Percentiles rank a stretch among this genome's conserved stretches.
These are phyloP conservation scores for Toxonevra muliebris DNA, from an alignment of 2,888 invertebrate species.

Conservation along the genomic window DNA sequence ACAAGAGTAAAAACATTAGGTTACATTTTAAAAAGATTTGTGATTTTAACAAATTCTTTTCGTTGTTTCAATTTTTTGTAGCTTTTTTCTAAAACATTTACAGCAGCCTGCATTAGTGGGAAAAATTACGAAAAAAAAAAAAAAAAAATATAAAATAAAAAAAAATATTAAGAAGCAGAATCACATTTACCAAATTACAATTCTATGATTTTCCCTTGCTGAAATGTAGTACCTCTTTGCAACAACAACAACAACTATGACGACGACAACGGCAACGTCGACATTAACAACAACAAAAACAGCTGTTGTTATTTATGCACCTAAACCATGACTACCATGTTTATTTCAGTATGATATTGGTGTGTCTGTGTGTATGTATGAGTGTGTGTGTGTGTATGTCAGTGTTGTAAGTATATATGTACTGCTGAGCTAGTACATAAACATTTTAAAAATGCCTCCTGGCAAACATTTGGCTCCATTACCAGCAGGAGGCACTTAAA, in stretches of 20 bases:
- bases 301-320: conserved; percentile 8
- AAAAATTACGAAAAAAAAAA: no score
- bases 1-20: no score
- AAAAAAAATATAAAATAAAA: background rate
- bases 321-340: conserved; percentile 2
- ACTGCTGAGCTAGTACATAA: background rate
- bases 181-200: conserved; percentile 29
- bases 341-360: background rate
- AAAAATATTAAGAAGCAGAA: conserved; percentile 11
- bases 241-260: no score
- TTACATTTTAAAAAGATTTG: no score
- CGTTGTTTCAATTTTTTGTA: no score
- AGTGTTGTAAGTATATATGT: conserved; percentile 1
- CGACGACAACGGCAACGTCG: no score
- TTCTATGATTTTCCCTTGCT: conserved; percentile 18
- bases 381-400: background rate
- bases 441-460: conserved; percentile 10
- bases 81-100: no score
- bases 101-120: no score
- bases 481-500: conserved; percentile 14
- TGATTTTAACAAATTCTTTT: no score
- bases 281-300: no score
- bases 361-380: no score
- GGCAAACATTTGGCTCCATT: conserved; percentile 10
- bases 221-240: no score